phyloP scores from a whole-genome alignment of 2,888 invertebrate species.

The Hermodice carunculata region DNA sequence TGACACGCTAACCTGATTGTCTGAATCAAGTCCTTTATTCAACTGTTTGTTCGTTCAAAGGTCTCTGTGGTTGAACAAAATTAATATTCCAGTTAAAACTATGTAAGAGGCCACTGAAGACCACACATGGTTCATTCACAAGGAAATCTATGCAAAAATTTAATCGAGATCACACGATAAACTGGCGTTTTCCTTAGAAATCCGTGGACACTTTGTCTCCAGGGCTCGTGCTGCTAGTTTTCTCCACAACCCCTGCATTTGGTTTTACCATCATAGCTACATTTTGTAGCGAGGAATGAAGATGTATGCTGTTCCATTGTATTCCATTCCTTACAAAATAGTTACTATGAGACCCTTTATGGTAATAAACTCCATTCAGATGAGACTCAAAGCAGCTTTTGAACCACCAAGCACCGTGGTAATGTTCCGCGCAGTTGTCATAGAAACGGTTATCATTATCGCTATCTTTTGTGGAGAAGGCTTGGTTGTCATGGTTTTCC shows the following conservation, averaged over 20 bases:
- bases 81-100: no score
- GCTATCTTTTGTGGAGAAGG: constrained; percentile 89
- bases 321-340: constrained; percentile 66
- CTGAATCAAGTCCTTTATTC: no score
- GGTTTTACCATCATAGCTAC: constrained; percentile 65
- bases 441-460: constrained; percentile 81
- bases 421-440: constrained; percentile 66
- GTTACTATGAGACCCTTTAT: constrained; percentile 61
- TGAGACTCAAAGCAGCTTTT: constrained; percentile 66
- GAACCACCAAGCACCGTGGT: constrained; percentile 68
- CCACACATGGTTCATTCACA: no score
- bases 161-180: no score
- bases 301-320: constrained; percentile 67
- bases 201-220: no score
- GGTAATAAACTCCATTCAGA: constrained; percentile 66
- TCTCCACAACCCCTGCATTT: neutral
- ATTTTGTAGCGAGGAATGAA: constrained; percentile 61
- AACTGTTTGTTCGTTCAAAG: no score
- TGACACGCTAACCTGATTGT: no score
- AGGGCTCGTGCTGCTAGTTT: no score
- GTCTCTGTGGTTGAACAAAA: no score
- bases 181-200: no score
- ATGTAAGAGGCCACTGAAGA: no score
- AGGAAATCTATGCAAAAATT: no score
- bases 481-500: constrained; percentile 89